These are phyloP conservation scores for Euphydryas editha DNA, from an alignment of 2,888 invertebrate species.

Conservation along the genomic window DNA sequence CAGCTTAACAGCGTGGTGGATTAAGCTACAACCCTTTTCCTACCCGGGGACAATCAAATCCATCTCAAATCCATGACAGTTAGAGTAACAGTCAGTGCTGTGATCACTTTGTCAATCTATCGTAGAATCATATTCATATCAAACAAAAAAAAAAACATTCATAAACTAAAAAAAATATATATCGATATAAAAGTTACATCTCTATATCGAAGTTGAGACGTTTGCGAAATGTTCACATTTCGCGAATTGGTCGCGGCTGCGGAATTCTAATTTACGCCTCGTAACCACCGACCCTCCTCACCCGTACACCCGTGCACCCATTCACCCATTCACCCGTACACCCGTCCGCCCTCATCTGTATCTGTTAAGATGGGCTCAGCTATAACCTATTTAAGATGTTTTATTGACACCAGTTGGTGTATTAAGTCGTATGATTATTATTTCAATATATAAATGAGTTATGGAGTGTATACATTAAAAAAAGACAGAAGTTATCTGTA, in stretches of 20 bases:
- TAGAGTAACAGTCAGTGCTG: too few relatives aligned
- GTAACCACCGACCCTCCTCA: slow-evolving; percentile 36
- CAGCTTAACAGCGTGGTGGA: too few relatives aligned
- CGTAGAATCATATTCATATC: too few relatives aligned
- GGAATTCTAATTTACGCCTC: slow-evolving; percentile 79
- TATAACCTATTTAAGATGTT: slow-evolving; percentile 17
- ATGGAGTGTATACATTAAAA: too few relatives aligned
- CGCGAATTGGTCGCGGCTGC: slow-evolving; percentile 78
- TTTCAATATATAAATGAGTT: too few relatives aligned
- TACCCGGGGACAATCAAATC: too few relatives aligned
- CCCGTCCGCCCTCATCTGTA: slow-evolving; percentile 29
- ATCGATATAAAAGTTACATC: slow-evolving; percentile 43
- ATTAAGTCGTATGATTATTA: too few relatives aligned
- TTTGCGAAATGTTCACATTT: slow-evolving; percentile 83
- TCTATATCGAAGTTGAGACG: slow-evolving; percentile 77
- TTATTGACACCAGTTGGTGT: background rate
- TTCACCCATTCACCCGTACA: background rate
- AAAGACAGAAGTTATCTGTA: too few relatives aligned
- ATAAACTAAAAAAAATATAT: background rate
- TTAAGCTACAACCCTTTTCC: too few relatives aligned
- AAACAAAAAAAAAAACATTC: background rate
- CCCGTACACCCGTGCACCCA: background rate
- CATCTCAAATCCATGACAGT: too few relatives aligned
- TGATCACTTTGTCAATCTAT: too few relatives aligned
- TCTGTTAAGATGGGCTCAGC: slow-evolving; percentile 36